A percentile compares a stretch with the other conserved stretches of the same genome.
Conservation (phyloP, 1,140 invertebrate genomes). For the Bombus balteatus region DNA sequence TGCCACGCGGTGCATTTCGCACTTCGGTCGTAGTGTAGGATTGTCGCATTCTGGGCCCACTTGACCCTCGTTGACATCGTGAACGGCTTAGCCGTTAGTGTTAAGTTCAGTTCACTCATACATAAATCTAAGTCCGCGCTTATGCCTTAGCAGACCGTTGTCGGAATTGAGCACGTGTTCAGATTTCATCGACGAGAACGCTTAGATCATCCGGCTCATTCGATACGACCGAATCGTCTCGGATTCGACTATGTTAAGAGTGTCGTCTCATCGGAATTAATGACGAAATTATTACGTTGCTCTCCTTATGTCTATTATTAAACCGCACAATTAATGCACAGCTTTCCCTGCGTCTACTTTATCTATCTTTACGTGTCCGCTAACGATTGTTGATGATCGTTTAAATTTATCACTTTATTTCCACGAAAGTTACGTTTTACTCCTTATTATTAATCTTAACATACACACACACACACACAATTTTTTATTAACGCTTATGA, state of each 20-base stretch:
- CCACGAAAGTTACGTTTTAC: neutral
- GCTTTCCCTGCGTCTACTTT: neutral
- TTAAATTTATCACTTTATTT: neutral
- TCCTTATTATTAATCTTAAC: no score
- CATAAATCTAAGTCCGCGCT: slow-evolving; percentile 80
- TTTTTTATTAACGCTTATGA: no score
- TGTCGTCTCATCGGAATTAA: slow-evolving; percentile 30
- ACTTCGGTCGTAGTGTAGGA: slow-evolving; percentile 71
- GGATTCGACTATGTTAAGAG: slow-evolving; percentile 47
- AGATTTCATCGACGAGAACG: slow-evolving; percentile 80
- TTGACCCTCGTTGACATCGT: slow-evolving; percentile 82
- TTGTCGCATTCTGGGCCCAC: slow-evolving; percentile 82
- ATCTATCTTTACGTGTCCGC: neutral
- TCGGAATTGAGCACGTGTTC: slow-evolving; percentile 80
- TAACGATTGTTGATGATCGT: neutral
- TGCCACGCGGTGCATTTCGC: slow-evolving; percentile 63
- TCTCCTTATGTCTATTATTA: slow-evolving; percentile 35
- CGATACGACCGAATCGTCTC: slow-evolving; percentile 58
- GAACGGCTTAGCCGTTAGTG: slow-evolving; percentile 82
- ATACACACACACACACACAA: no score
- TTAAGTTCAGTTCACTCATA: slow-evolving; percentile 81
- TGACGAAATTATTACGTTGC: slow-evolving; percentile 30
- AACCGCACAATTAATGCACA: neutral
- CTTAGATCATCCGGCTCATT: slow-evolving; percentile 79
- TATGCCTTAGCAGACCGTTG: slow-evolving; percentile 73